Evolutionary conservation across 2,888 invertebrate genomes (phyloP).

Genomic region (Lycophotia porphyrea): DNA sequence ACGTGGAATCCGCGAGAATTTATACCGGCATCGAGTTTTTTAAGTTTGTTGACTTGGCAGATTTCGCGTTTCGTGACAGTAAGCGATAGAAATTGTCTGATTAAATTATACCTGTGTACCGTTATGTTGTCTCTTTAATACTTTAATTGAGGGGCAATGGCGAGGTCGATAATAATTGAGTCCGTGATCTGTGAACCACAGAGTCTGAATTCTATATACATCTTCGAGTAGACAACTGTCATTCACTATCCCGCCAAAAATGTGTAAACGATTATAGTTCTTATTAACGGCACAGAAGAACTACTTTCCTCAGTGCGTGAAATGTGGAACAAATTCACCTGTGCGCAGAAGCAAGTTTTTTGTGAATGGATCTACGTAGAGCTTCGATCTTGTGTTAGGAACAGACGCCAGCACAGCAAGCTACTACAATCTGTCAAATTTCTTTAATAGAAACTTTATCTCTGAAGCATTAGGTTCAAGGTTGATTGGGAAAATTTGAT

Average conservation of each 20-base stretch:
- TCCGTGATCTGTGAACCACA: constrained; percentile 57
- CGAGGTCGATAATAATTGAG: constrained; percentile 68
- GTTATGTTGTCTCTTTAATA: constrained; percentile 25
- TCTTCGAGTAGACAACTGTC: constrained; percentile 33
- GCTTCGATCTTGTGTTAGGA: constrained; percentile 27
- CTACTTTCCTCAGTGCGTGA: constrained; percentile 23
- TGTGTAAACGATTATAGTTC: constrained; percentile 27
- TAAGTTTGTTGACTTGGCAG: constrained; percentile 66
- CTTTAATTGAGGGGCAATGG: constrained; percentile 52
- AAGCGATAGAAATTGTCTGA: constrained; percentile 35
- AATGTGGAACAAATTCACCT: constrained; percentile 36
- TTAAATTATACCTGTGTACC: constrained; percentile 21
- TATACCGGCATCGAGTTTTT: constrained; percentile 58
- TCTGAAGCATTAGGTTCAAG: no score
- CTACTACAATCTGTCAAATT: no score
- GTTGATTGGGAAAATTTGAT: no score
- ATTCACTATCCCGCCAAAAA: constrained; percentile 57
- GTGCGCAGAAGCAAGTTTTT: constrained; percentile 28
- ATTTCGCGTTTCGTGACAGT: constrained; percentile 33
- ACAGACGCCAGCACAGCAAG: no score
- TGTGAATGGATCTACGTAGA: constrained; percentile 45
- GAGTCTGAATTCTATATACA: constrained; percentile 39
- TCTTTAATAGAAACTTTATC: no score
- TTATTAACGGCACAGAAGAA: not conserved
- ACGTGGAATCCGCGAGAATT: constrained; percentile 42